Evolutionary conservation across 2,797 vertebrate genomes (phyloP), one percentile per base, ranked within the genome.

Genomic region (Platalea minor): DNA sequence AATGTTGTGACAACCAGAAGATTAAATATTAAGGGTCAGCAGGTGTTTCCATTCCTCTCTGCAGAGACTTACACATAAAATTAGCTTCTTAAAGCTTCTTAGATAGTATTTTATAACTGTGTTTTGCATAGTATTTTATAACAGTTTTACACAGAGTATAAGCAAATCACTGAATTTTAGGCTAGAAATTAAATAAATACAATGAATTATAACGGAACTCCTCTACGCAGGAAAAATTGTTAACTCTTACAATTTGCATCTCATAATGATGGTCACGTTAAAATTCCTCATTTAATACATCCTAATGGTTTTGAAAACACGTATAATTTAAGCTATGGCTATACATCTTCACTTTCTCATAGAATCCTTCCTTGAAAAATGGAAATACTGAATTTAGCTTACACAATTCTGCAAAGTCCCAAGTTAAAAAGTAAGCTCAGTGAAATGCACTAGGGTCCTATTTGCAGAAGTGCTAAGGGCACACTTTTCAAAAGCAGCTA

Each of bases 11-110:
- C 46, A 92, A 84, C 15, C 20, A 65, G 37, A 84, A 89, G 45
- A 91, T 88, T 85, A 92, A 95, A 92, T 88, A 91, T 78, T 78
- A 78, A 54, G 25, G 16, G 26, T 91, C 60, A 96, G 45, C 17
- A 88, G 84, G 29, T 76, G 63, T 77, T 92, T 89, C 41, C 12
- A 60, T 75, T 89, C 63, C 19, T 41, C 51, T 84, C 57, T 79
- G 21, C 48, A 93, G 53, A 89, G 35, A 84, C 3, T 70, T 53
- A 43, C 17, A 85, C 9, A 68, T 56, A 95, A 95, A 95, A 91
- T 60, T 53, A 90, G 5, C 15, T 85, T 95, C 86, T 79, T 9
- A 61, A 92, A 80, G 4, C 25, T 85, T 76, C 26, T 90, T 87
- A 84, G 13, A 35, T 15, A 65, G 46, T 60, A 70, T 59, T 54